phyloP scores from a whole-genome alignment of 1,140 invertebrate genomes.

The Telenomus remus region DNA sequence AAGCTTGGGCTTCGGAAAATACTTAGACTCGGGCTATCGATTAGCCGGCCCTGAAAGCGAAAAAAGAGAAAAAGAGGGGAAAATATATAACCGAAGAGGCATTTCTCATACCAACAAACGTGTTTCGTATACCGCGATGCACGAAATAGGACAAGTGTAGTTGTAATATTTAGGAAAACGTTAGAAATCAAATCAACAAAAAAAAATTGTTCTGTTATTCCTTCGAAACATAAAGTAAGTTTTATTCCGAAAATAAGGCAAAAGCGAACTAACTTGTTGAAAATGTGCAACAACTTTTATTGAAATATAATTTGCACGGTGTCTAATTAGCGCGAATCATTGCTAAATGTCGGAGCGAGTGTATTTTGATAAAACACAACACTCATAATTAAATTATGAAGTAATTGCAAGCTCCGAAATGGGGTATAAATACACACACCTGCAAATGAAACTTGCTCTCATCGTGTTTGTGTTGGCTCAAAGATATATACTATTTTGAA shows the following conservation, averaged over 20 bases:
- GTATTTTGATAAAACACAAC: constrained; percentile 21
- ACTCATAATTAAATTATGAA: constrained; percentile 25
- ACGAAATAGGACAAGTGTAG: constrained; percentile 49
- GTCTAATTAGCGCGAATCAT: constrained; percentile 15
- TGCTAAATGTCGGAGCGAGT: constrained; percentile 7
- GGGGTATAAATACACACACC: too few relatives aligned
- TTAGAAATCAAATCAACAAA: constrained; percentile 17
- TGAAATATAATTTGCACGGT: too few relatives aligned
- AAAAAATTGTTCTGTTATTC: too few relatives aligned
- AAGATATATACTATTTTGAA: too few relatives aligned
- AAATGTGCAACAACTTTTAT: too few relatives aligned
- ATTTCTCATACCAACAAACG: constrained; percentile 51
- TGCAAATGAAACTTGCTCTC: too few relatives aligned
- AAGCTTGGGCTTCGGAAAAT: constrained; percentile 37
- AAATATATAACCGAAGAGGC: constrained; percentile 40
- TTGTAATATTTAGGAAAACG: constrained; percentile 16
- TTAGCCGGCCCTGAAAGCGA: constrained; percentile 49
- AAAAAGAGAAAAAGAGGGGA: constrained; percentile 21
- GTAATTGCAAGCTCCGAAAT: too few relatives aligned
- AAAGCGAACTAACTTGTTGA: too few relatives aligned
- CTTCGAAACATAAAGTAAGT: too few relatives aligned
- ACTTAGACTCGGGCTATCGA: constrained; percentile 43
- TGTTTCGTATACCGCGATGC: constrained; percentile 41
- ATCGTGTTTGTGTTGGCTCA: too few relatives aligned
- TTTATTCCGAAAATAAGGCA: too few relatives aligned